Percentiles rank a stretch among this genome's conserved stretches.
Conservation (phyloP, 2,113 vertebrate genomes). For the Pollachius pollachius region DNA sequence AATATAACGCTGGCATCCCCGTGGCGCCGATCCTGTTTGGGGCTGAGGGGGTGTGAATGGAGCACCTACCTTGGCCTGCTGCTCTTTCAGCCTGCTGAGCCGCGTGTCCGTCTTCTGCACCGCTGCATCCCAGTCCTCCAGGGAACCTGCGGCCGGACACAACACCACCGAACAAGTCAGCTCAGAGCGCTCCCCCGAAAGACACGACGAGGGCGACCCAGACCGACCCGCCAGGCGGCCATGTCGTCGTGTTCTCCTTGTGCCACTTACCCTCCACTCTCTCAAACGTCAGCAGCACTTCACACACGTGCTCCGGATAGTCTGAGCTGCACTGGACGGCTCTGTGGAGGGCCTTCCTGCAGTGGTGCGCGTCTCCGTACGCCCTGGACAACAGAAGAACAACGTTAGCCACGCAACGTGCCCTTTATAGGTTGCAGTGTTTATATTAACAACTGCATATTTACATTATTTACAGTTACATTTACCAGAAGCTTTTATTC, state of each 20-base stretch:
- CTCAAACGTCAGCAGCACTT: slow-evolving; percentile 93
- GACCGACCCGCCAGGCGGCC: not conserved
- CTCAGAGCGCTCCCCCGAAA: too few relatives aligned
- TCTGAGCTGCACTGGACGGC: slow-evolving; percentile 94
- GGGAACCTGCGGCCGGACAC: slow-evolving; percentile 73
- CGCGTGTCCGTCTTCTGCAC: slow-evolving; percentile 89
- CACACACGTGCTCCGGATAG: slow-evolving; percentile 95
- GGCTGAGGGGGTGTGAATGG: too few relatives aligned
- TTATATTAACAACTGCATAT: not conserved
- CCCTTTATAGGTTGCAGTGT: too few relatives aligned
- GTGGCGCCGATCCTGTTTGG: too few relatives aligned
- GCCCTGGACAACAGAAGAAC: slow-evolving; percentile 70
- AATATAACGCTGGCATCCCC: too few relatives aligned
- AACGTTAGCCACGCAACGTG: not conserved
- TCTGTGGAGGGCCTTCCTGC: slow-evolving; percentile 90
- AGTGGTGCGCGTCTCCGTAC: slow-evolving; percentile 86
- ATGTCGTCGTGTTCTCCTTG: too few relatives aligned
- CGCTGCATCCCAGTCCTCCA: slow-evolving; percentile 94
- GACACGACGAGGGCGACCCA: too few relatives aligned
- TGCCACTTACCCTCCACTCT: slow-evolving; percentile 86
- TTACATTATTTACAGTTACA: not conserved
- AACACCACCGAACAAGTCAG: not conserved
- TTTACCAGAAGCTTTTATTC: not conserved
- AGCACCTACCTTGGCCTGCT: slow-evolving; percentile 84
- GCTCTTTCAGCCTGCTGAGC: slow-evolving; percentile 86